Evolutionary conservation across 1,140 invertebrate genomes (phyloP), one percentile per base, ranked within the genome.

Genomic region (Manduca sexta): DNA sequence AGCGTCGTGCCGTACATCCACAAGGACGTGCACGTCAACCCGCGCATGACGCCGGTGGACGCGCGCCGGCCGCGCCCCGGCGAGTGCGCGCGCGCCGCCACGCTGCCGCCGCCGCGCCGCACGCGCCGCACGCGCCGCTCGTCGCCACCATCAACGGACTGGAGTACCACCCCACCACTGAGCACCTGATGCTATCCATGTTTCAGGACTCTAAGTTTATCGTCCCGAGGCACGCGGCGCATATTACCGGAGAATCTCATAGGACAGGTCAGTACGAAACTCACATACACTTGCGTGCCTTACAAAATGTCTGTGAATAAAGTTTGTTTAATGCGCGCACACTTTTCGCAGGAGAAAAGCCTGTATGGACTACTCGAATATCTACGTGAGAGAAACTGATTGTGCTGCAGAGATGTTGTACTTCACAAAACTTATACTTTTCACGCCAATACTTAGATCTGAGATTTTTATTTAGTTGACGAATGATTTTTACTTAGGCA

Each of bases 1-100:
- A 68, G 67, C 45, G 64, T 61, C 45, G 78, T 79, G 49, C 69
- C 72, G 12, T 81, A 79, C 38, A 82, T 84, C 10, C 84, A 86
- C 47, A 87, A 87, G 51, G 86, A 87, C 45, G 85, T 87, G 29
- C 86, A 87, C 44, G 77, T 87, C 0, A 87, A 87, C 51, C 86
- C 86, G 10, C 86, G 86, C 52, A 87, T 87, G 86, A 87, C 86
- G 3, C 78, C 80, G 0, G 77, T 82, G 12, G 82, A 84, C 43
- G 50, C 60, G 1, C 52, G 79, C 14, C 50, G 82, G 31, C 82
- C 82, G n/a, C 59, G 74, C 0, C 83, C 81, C 0, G 79, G 82
- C 4, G 82, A 85, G 41, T 79, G 74, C 39, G 77, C 82, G 12
- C 17, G 62, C 0, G 49, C 65, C 17, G 40, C 58, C 0, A 10